Conservation (phyloP, 2,797 vertebrate species). For the Syngnathus rostellatus region DNA sequence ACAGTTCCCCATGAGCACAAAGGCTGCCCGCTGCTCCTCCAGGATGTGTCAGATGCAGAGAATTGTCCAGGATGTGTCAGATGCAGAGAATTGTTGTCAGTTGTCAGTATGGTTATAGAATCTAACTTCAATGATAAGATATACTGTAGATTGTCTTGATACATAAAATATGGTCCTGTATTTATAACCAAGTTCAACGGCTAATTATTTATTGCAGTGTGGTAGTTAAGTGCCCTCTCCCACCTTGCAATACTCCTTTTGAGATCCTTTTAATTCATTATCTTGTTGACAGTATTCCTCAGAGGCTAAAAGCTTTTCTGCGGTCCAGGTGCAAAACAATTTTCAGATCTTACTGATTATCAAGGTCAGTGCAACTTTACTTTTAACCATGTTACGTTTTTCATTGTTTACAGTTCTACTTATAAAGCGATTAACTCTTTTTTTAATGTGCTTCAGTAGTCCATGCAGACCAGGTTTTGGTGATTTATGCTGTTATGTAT, state of each 20-base stretch:
- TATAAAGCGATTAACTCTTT: background rate
- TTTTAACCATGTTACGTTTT: background rate
- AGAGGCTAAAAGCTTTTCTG: slow-evolving; percentile 4
- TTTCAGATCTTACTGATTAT: background rate
- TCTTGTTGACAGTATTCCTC: background rate
- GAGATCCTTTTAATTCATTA: slow-evolving; percentile 6
- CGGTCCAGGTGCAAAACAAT: background rate
- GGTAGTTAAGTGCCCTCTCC: background rate
- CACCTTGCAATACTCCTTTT: background rate
- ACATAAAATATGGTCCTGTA: background rate
- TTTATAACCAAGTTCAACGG: background rate
- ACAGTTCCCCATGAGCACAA: background rate
- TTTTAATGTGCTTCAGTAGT: background rate
- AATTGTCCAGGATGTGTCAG: background rate
- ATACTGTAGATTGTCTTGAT: background rate
- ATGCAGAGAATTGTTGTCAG: background rate
- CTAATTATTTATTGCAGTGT: background rate
- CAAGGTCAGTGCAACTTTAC: slow-evolving; percentile 3
- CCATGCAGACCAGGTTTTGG: slow-evolving; percentile 36
- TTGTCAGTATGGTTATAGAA: background rate
- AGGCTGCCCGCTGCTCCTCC: background rate
- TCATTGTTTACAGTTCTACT: background rate
- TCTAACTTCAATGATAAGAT: background rate
- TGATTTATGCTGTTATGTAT: slow-evolving; percentile 61
- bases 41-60: background rate